Conservation (phyloP, 2,888 invertebrate genomes). For the Anoncus sp. region DNA sequence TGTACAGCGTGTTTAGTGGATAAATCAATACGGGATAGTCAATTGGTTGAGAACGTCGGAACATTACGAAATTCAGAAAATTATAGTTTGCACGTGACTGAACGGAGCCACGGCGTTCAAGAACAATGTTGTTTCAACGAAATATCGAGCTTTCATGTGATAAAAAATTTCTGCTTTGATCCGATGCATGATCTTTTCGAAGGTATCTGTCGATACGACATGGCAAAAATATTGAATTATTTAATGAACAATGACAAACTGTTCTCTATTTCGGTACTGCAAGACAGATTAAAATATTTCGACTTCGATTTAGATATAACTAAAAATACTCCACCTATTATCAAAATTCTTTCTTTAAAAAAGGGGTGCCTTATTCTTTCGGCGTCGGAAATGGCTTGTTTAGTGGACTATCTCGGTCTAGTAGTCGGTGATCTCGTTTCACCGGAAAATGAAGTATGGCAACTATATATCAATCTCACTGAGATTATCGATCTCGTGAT, state of each 20-base stretch:
- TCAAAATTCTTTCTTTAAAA: conserved; percentile 44
- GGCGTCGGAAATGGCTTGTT: conserved; percentile 60
- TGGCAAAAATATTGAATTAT: conserved; percentile 57
- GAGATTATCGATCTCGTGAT: conserved; percentile 41
- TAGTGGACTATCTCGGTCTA: conserved; percentile 56
- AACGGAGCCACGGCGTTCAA: conserved; percentile 40
- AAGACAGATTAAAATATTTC: conserved; percentile 32
- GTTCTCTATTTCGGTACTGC: conserved; percentile 58
- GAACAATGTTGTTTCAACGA: conserved; percentile 61
- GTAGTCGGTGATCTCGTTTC: conserved; percentile 64
- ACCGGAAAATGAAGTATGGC: conserved; percentile 52
- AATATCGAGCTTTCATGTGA: conserved; percentile 57
- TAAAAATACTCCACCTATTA: conserved; percentile 53
- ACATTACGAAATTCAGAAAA: conserved; percentile 34
- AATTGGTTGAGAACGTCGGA: conserved; percentile 16
- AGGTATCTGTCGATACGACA: conserved; percentile 59
- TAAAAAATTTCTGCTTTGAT: conserved; percentile 55
- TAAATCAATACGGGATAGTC: conserved; percentile 29
- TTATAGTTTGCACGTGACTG: conserved; percentile 29
- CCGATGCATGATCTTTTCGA: conserved; percentile 62
- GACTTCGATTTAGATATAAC: conserved; percentile 44
- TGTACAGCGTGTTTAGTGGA: conserved; percentile 53
- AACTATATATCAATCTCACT: conserved; percentile 54
- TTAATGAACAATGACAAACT: conserved; percentile 46
- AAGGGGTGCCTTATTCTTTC: conserved; percentile 56